Conservation (phyloP, 2,113 vertebrate genomes). For the Scomber scombrus region DNA sequence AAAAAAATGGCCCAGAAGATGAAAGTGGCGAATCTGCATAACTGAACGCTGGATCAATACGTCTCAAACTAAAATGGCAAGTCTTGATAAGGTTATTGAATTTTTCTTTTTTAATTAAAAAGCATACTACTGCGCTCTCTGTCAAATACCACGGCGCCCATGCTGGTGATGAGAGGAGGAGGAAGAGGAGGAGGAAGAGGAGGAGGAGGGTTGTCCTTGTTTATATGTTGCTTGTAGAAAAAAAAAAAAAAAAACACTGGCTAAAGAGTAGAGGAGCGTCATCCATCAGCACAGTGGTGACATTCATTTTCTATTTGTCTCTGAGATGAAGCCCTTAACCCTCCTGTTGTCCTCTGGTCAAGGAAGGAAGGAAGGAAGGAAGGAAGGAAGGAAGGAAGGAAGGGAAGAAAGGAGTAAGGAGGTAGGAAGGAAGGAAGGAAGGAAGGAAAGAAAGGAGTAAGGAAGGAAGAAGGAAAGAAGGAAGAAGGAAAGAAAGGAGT, state of each 20-base stretch:
- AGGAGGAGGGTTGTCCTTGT: conserved; percentile 42
- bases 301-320: conserved; percentile 63
- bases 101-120: conserved; percentile 85
- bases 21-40: conserved; percentile 81
- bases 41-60: conserved; percentile 76
- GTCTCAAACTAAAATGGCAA: conserved; percentile 81
- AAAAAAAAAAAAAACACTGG: conserved; percentile 30
- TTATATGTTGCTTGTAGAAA: no score
- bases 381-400: no score
- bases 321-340: conserved; percentile 55
- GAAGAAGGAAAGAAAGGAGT: no score
- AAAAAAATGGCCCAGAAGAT: conserved; percentile 67
- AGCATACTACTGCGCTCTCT: conserved; percentile 64
- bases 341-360: no score
- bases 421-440: no score
- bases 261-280: conserved; percentile 50
- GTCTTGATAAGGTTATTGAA: conserved; percentile 83
- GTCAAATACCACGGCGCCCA: conserved; percentile 53
- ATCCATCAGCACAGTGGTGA: conserved; percentile 66
- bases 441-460: no score
- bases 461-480: no score
- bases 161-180: conserved; percentile 39
- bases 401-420: no score
- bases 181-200: conserved; percentile 12
- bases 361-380: no score